phyloP scores from a whole-genome alignment of 1,140 invertebrate genomes.

The Heterodera schachtii region DNA sequence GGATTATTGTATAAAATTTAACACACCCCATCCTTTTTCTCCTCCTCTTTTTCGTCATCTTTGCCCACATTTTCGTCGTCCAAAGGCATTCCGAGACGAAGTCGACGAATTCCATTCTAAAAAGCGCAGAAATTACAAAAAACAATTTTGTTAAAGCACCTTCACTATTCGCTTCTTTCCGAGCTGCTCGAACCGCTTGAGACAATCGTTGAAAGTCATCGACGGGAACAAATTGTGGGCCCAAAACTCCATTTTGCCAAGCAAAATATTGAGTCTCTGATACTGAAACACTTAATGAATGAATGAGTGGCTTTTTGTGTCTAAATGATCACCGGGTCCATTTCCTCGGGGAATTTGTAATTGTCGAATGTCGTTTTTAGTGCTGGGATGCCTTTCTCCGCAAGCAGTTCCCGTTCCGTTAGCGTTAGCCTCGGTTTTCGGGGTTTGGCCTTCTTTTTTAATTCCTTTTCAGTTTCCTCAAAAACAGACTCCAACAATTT shows the following conservation, averaged over 20 bases:
- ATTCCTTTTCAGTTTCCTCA: constrained; percentile 32
- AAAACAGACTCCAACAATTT: constrained; percentile 33
- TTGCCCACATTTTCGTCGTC: constrained; percentile 10
- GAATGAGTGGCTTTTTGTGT: neutral
- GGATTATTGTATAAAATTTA: no score
- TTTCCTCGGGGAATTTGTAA: constrained; percentile 11
- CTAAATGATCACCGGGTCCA: constrained; percentile 11
- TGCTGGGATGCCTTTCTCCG: constrained; percentile 29
- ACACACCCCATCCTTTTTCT: neutral
- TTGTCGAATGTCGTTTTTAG: constrained; percentile 28
- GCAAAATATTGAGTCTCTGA: constrained; percentile 28
- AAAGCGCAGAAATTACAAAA: neutral
- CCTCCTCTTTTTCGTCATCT: neutral
- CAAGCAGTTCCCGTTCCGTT: constrained; percentile 29
- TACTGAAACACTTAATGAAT: constrained; percentile 36
- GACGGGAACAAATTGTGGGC: constrained; percentile 36
- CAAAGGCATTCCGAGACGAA: constrained; percentile 6
- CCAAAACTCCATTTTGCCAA: constrained; percentile 45
- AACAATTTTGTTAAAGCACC: neutral
- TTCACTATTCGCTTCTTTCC: constrained; percentile 39
- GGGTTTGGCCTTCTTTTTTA: neutral
- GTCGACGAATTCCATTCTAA: neutral
- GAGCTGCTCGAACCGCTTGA: constrained; percentile 32
- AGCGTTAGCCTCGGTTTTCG: constrained; percentile 20
- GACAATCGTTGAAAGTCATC: constrained; percentile 42